Evolutionary conservation across 2,113 vertebrate species (phyloP).

Genomic region (western clawed frog (Xenopus tropicalis)): DNA sequence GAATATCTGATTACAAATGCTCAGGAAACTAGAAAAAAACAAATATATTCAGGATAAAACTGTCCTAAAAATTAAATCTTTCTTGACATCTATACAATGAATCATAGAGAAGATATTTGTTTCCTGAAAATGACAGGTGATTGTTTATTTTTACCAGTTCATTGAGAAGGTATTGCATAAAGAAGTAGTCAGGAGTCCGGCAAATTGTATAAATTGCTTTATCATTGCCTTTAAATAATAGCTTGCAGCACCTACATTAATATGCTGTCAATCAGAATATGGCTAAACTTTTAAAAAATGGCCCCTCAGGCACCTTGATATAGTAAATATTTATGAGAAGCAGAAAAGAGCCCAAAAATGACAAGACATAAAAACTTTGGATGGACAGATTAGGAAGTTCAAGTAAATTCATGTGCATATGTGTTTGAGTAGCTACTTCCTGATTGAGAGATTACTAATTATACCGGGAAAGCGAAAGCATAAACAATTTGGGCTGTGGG

Average conservation of each 20-base stretch:
- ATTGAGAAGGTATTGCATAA: not conserved
- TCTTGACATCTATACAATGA: too few relatives aligned
- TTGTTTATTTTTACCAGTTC: not conserved
- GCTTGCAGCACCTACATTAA: not conserved
- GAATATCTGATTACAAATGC: too few relatives aligned
- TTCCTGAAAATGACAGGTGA: not conserved
- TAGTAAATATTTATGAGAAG: not conserved
- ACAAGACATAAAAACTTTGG: conserved; percentile 13
- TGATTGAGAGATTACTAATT: conserved; percentile 11
- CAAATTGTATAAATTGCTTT: not conserved
- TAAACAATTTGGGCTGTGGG: conserved; percentile 6
- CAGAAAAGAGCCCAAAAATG: not conserved
- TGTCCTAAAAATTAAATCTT: too few relatives aligned
- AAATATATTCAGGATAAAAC: too few relatives aligned
- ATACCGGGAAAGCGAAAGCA: not conserved
- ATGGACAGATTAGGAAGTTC: conserved; percentile 5
- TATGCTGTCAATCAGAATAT: not conserved
- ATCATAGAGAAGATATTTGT: too few relatives aligned
- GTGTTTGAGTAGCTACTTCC: conserved; percentile 13
- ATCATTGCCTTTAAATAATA: not conserved
- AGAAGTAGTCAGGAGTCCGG: not conserved
- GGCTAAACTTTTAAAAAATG: not conserved
- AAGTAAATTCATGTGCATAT: not conserved
- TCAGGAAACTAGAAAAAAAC: too few relatives aligned
- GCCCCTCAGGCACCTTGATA: not conserved